Evolutionary conservation across 2,888 invertebrate species (phyloP).

Genomic region (Tenthredo notha): DNA sequence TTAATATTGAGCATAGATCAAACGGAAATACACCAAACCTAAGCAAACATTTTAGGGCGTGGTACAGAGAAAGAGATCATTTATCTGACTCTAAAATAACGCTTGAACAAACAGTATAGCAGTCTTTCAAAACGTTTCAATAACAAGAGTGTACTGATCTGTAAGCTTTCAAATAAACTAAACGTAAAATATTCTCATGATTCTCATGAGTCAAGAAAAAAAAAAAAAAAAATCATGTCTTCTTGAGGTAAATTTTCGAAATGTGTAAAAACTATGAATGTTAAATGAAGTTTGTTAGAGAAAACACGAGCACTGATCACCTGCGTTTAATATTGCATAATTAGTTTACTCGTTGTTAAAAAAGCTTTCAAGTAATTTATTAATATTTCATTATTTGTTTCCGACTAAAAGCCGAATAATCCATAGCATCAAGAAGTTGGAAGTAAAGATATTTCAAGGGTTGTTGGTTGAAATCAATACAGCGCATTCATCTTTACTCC

Average conservation of each 20-base stretch:
- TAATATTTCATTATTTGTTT: slow-evolving; percentile 9
- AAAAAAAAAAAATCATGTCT: neutral
- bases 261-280: neutral
- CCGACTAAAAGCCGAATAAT: neutral
- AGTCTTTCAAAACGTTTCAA: slow-evolving; percentile 3
- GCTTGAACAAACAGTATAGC: slow-evolving; percentile 1
- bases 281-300: neutral
- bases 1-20: slow-evolving; percentile 1
- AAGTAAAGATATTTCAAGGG: slow-evolving; percentile 27
- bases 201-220: no score
- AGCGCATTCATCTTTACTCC: slow-evolving; percentile 17
- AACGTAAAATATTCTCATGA: neutral
- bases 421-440: neutral
- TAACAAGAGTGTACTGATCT: neutral
- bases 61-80: slow-evolving; percentile 14
- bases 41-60: slow-evolving; percentile 30
- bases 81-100: slow-evolving; percentile 31
- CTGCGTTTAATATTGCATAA: neutral
- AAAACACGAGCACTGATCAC: neutral
- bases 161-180: neutral
- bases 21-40: slow-evolving; percentile 16
- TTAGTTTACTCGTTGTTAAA: neutral
- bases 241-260: neutral
- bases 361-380: neutral
- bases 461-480: slow-evolving; percentile 45